These are phyloP conservation scores for Natator depressus DNA, from an alignment of 2,113 vertebrate species.

Conservation along the genomic window DNA sequence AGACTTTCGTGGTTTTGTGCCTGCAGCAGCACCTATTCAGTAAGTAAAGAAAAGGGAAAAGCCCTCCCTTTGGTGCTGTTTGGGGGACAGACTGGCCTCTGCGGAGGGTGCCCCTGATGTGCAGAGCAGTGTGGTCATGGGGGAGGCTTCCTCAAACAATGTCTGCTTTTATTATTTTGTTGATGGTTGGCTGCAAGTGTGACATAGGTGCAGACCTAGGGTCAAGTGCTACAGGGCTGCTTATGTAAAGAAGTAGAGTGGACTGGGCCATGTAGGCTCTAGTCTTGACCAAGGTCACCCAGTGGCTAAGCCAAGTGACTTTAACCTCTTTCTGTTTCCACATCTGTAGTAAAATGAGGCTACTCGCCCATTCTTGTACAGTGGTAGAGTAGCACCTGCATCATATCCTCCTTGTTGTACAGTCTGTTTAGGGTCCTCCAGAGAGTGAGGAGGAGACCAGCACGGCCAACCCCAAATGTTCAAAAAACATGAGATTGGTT, in stretches of 20 bases:
- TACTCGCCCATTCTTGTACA: neutral
- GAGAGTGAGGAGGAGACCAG: neutral
- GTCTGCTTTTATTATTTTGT: rapidly evolving
- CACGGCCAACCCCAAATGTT: neutral
- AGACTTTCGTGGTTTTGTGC: slow-evolving; percentile 70
- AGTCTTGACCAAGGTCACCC: neutral
- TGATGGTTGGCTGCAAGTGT: neutral
- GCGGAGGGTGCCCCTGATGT: rapidly evolving
- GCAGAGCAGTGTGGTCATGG: rapidly evolving
- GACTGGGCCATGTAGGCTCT: neutral
- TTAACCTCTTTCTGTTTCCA: neutral
- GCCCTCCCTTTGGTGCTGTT: neutral
- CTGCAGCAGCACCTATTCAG: slow-evolving; percentile 64
- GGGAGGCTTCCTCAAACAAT: rapidly evolving
- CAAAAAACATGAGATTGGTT: neutral
- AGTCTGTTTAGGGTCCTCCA: neutral
- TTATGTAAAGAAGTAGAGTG: rapidly evolving
- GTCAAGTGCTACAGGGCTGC: neutral
- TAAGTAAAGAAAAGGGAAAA: slow-evolving; percentile 11
- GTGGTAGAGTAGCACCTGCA: neutral
- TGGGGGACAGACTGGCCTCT: neutral
- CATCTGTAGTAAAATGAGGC: neutral
- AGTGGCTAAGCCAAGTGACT: too few relatives aligned
- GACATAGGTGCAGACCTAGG: neutral
- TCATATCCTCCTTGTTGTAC: neutral